Conservation (phyloP, 53 echinoderm and acorn worm genomes). For the Astropecten irregularis region DNA sequence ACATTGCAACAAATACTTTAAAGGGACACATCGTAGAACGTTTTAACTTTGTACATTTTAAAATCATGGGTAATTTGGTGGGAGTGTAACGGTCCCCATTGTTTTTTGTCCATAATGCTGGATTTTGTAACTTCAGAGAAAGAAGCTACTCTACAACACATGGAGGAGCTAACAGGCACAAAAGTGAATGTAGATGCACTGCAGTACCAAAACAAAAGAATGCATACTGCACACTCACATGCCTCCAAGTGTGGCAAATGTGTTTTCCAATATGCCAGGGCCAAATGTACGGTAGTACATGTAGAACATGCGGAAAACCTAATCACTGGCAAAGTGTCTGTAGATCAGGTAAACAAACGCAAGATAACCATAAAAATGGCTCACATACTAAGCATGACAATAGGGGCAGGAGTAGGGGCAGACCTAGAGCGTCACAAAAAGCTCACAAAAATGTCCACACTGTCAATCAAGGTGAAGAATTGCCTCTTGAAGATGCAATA, state of each 20-base stretch:
- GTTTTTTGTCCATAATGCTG: no score
- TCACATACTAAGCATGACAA: neutral
- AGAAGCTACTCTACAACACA: conserved; percentile 43
- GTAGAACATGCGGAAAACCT: conserved; percentile 54
- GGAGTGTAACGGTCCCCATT: no score
- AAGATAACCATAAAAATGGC: neutral
- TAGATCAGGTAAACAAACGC: conserved; percentile 2
- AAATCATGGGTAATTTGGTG: no score
- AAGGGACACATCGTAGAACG: no score
- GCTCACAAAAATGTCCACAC: neutral
- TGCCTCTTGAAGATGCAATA: neutral
- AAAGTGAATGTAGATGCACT: conserved; percentile 44
- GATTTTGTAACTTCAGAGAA: no score
- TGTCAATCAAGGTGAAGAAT: conserved; percentile 8
- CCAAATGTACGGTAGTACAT: conserved; percentile 41
- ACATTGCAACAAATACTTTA: no score
- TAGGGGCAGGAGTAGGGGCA: neutral
- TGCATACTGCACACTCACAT: neutral
- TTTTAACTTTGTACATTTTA: no score
- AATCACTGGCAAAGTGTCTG: conserved; percentile 39
- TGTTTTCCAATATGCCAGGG: conserved; percentile 15
- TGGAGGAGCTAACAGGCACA: conserved; percentile 19
- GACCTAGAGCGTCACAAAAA: neutral
- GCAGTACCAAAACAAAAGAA: neutral
- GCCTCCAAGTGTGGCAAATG: conserved; percentile 32